A percentile compares a stretch with the other conserved stretches of the same genome.
Evolutionary conservation across 2,113 vertebrate species (phyloP).

Genomic region (Megaceryle torquata): DNA sequence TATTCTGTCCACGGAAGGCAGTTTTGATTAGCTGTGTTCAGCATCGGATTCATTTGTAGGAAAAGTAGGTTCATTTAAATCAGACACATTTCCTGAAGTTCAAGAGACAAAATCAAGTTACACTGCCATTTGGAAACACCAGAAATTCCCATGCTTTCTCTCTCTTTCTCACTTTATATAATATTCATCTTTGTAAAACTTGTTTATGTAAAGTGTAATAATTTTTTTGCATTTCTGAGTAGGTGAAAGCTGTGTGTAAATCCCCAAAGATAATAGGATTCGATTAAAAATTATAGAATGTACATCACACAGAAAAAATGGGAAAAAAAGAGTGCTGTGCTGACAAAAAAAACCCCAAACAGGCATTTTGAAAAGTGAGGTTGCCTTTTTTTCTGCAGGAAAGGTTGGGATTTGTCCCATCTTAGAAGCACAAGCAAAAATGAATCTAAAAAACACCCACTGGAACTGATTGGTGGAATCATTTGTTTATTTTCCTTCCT

Average conservation of each 20-base stretch:
- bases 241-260: not conserved
- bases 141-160: conserved; percentile 4
- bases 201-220: not conserved
- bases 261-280: not conserved
- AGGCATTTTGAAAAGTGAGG: not conserved
- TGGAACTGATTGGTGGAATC: not conserved
- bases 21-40: not conserved
- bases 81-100: not conserved
- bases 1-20: not conserved
- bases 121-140: not conserved
- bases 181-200: conserved; percentile 8
- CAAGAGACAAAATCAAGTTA: not conserved
- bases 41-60: not conserved
- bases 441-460: not conserved
- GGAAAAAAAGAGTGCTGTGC: not conserved
- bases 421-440: not conserved
- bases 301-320: not conserved
- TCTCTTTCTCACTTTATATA: not conserved
- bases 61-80: conserved; percentile 42
- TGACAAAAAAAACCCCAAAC: not conserved
- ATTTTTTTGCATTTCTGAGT: not conserved
- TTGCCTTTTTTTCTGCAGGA: not conserved
- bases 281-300: not conserved
- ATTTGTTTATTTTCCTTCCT: conserved; percentile 1
- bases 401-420: not conserved